Conservation (phyloP, 53 echinoderm and acorn worm genomes). For the Astropecten irregularis region DNA sequence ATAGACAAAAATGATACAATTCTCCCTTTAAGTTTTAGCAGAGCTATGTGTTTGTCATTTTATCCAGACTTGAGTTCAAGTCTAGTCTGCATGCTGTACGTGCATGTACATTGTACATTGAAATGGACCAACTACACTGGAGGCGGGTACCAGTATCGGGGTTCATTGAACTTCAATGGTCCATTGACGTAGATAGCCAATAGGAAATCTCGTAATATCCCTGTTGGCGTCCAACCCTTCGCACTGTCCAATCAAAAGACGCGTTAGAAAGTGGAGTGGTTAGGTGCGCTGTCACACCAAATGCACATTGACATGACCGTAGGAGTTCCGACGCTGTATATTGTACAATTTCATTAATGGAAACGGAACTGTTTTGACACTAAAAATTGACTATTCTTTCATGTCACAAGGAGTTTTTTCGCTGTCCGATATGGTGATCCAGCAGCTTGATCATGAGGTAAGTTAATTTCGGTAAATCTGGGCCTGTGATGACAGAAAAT, state of each 20-base stretch:
- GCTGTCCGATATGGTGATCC: slow-evolving; percentile 91
- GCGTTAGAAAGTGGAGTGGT: slow-evolving; percentile 6
- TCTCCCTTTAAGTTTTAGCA: too few species aligned
- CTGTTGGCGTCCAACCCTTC: slow-evolving; percentile 16
- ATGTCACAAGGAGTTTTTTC: slow-evolving; percentile 73
- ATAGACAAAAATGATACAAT: too few species aligned
- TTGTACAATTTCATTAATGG: neutral
- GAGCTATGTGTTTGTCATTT: too few species aligned
- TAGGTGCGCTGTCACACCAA: neutral
- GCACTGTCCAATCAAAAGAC: slow-evolving; percentile 20
- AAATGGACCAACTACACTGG: too few species aligned
- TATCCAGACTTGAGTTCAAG: too few species aligned
- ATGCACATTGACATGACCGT: neutral
- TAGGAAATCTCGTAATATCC: neutral
- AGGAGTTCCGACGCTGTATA: neutral
- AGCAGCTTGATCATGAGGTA: slow-evolving; percentile 96
- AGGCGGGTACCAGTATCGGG: too few species aligned
- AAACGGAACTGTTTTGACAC: neutral
- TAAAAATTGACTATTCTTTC: slow-evolving; percentile 52
- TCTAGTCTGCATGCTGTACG: too few species aligned
- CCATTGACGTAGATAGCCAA: neutral
- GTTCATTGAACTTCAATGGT: slow-evolving; percentile 2
- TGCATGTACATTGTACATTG: too few species aligned
- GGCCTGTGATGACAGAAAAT: too few species aligned
- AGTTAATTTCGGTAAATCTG: too few species aligned